phyloP scores from a whole-genome alignment of 2,888 invertebrate genomes.

The Tipula lateralis region DNA sequence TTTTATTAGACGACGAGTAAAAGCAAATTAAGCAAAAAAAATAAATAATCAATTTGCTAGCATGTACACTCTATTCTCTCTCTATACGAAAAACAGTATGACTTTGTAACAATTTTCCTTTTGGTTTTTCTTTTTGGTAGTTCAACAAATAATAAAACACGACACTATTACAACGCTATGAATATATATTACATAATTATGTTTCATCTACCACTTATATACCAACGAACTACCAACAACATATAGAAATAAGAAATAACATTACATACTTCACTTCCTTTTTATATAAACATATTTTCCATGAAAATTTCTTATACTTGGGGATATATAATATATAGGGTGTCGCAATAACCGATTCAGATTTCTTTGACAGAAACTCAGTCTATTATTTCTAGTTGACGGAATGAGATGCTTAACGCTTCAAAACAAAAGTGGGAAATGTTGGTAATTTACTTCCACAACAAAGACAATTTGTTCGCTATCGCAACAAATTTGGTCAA shows the following conservation, averaged over 20 bases:
- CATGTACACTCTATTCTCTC: neutral
- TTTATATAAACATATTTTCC: neutral
- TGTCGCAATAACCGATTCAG: too few species aligned
- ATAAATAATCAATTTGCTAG: slow-evolving; percentile 14
- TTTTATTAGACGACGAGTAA: slow-evolving; percentile 19
- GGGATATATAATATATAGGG: too few species aligned
- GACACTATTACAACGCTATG: slow-evolving; percentile 11
- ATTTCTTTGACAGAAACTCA: too few species aligned
- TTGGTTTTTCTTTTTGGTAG: neutral
- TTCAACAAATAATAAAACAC: slow-evolving; percentile 19
- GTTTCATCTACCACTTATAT: neutral
- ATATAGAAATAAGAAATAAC: neutral
- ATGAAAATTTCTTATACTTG: neutral
- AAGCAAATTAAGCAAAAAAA: slow-evolving; percentile 19
- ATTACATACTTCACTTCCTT: neutral
- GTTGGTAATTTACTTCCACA: too few species aligned
- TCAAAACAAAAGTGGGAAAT: too few species aligned
- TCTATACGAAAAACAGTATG: neutral
- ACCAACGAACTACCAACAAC: neutral
- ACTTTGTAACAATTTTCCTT: neutral
- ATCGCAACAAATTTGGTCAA: too few species aligned
- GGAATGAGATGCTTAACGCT: too few species aligned
- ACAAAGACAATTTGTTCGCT: too few species aligned
- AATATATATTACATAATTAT: slow-evolving; percentile 19
- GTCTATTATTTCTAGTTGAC: too few species aligned